Evolutionary conservation across 1,140 invertebrate genomes (phyloP).

Genomic region (Holotrichia oblita): DNA sequence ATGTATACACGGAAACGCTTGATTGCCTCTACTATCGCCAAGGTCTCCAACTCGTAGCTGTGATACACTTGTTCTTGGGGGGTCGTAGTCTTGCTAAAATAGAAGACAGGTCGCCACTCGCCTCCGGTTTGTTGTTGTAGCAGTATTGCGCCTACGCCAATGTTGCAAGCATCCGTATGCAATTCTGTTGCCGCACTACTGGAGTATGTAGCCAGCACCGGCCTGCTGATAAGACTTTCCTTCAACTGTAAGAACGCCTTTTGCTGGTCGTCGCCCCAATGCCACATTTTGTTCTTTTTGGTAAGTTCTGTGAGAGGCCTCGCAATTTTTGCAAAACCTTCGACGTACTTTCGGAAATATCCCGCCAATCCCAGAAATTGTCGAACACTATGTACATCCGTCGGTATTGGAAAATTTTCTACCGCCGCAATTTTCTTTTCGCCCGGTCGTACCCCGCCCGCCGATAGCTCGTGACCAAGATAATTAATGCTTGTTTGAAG

Average conservation of each 20-base stretch:
- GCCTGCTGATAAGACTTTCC: not conserved
- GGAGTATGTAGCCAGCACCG: conserved; percentile 9
- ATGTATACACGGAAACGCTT: conserved; percentile 55
- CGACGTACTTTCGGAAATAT: conserved; percentile 20
- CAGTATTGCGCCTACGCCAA: conserved; percentile 45
- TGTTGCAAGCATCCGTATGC: not conserved
- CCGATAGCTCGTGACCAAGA: conserved; percentile 45
- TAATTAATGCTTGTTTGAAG: conserved; percentile 44
- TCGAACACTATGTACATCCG: conserved; percentile 46
- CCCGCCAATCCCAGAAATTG: conserved; percentile 37
- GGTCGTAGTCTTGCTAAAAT: not conserved
- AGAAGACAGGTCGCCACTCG: not conserved
- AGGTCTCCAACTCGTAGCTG: conserved; percentile 51
- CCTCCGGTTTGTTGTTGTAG: conserved; percentile 26
- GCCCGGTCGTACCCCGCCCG: conserved; percentile 43
- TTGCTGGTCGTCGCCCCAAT: conserved; percentile 6
- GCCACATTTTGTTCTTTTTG: not conserved
- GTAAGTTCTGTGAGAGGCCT: conserved; percentile 32
- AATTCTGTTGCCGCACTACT: not conserved
- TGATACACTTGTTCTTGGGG: not conserved
- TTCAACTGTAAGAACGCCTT: conserved; percentile 23
- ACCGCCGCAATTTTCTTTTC: conserved; percentile 34
- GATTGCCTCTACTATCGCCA: conserved; percentile 43
- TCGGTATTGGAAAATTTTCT: conserved; percentile 46
- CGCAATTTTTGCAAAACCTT: conserved; percentile 3